Percentiles rank a stretch among this genome's conserved stretches.
Conservation (phyloP, 92 coral and sea anemone genomes). For the Phymanthus crucifer region DNA sequence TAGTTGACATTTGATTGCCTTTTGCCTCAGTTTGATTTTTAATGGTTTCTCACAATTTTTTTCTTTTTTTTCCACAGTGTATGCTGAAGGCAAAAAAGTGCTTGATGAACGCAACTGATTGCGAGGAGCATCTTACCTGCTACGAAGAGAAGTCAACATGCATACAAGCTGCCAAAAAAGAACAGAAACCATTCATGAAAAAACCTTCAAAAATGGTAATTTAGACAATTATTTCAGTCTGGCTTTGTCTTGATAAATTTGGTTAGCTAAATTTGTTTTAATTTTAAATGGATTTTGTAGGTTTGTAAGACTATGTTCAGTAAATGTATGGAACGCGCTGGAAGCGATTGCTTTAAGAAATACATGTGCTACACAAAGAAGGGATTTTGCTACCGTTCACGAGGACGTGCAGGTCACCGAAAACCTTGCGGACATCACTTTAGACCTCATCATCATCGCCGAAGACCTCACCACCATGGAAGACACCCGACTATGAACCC, state of each 20-base stretch:
- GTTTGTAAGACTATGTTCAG: background rate
- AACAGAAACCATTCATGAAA: background rate
- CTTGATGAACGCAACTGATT: background rate
- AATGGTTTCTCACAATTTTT: too few species aligned
- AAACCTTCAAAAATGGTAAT: background rate
- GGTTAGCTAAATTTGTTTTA: too few species aligned
- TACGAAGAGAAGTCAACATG: background rate
- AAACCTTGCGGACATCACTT: background rate
- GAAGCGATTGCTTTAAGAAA: conserved; percentile 7
- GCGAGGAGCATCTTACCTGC: background rate
- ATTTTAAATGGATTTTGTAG: background rate
- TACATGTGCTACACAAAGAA: background rate
- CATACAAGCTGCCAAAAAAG: background rate
- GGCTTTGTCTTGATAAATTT: too few species aligned
- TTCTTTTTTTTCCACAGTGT: background rate
- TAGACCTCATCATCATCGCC: background rate
- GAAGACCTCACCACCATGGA: background rate
- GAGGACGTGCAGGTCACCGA: background rate
- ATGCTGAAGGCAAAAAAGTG: background rate
- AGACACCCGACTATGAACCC: background rate
- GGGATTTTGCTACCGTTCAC: background rate
- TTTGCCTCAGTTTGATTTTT: too few species aligned
- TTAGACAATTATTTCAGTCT: too few species aligned
- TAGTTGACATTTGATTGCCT: too few species aligned
- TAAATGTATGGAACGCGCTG: background rate